Conservation (phyloP, 2,797 vertebrate genomes). For the Basileuterus tristriatus region DNA sequence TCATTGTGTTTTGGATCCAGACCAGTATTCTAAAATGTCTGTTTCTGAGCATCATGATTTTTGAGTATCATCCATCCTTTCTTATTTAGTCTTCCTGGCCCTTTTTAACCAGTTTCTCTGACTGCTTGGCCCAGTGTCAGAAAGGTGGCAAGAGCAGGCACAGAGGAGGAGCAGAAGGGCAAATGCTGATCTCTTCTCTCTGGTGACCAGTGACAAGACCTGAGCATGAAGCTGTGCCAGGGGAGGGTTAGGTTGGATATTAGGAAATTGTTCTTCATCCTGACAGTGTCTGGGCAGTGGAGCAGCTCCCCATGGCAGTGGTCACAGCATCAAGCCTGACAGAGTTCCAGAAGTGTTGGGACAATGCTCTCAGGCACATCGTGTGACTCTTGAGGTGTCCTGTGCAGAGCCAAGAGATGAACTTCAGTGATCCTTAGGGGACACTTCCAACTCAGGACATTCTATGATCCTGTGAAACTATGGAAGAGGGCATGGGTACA, state of each 20-base stretch:
- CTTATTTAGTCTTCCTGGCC: background rate
- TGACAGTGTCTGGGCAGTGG: background rate
- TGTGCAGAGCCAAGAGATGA: background rate
- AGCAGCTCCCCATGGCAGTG: background rate
- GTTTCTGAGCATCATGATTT: background rate
- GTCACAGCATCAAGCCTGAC: background rate
- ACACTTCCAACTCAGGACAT: background rate
- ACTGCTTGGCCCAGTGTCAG: background rate
- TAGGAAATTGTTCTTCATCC: background rate
- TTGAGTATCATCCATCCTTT: background rate
- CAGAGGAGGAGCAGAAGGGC: background rate
- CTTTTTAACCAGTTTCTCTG: background rate
- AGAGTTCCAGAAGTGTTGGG: background rate
- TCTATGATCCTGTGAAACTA: background rate
- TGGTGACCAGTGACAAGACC: background rate
- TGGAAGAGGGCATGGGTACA: background rate
- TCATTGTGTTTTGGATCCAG: background rate
- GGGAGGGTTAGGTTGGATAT: background rate
- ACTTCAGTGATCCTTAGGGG: background rate
- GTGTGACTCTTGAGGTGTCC: background rate
- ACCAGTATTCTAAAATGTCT: background rate
- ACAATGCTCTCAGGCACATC: background rate
- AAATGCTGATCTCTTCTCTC: background rate
- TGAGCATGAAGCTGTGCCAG: background rate
- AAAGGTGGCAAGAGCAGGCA: background rate